Percentiles rank a stretch among this genome's conserved stretches.
Conservation (phyloP, 2,113 vertebrate genomes). For the Odocoileus hemionus region DNA sequence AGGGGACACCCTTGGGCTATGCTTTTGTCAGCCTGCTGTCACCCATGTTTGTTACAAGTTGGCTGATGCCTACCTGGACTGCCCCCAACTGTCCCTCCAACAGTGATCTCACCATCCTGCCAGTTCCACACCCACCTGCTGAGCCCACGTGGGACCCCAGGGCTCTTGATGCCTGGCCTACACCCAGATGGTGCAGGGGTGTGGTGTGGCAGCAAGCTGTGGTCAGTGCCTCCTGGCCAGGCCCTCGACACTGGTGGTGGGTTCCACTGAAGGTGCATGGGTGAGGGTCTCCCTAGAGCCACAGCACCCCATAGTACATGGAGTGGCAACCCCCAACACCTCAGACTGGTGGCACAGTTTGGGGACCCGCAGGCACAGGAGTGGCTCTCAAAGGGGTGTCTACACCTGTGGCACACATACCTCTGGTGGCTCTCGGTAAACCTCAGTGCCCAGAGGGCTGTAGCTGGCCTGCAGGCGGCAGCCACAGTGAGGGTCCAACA, state of each 20-base stretch:
- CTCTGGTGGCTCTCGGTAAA: constrained; percentile 64
- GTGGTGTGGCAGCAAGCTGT: constrained; percentile 45
- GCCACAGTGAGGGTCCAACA: constrained; percentile 68
- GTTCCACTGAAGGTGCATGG: constrained; percentile 75
- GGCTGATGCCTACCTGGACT: constrained; percentile 49
- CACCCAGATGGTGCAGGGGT: constrained; percentile 59
- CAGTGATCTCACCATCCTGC: constrained; percentile 59
- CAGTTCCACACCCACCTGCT: constrained; percentile 67
- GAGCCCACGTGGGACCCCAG: constrained; percentile 25
- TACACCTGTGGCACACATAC: constrained; percentile 64
- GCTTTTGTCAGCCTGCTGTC: background rate
- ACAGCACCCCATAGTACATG: constrained; percentile 59
- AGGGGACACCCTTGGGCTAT: background rate
- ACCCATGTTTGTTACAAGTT: background rate
- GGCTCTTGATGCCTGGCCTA: constrained; percentile 26
- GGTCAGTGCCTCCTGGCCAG: constrained; percentile 67
- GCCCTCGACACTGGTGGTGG: constrained; percentile 61
- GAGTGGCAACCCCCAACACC: constrained; percentile 71
- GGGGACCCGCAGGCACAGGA: constrained; percentile 53
- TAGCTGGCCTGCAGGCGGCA: constrained; percentile 77
- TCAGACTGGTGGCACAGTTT: constrained; percentile 41
- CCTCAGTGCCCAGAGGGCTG: constrained; percentile 67
- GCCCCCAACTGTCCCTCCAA: constrained; percentile 28
- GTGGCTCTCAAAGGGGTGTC: constrained; percentile 56
- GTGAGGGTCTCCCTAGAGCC: constrained; percentile 61